Evolutionary conservation across 1,140 invertebrate species (phyloP).

Genomic region (Brachionus rubens): DNA sequence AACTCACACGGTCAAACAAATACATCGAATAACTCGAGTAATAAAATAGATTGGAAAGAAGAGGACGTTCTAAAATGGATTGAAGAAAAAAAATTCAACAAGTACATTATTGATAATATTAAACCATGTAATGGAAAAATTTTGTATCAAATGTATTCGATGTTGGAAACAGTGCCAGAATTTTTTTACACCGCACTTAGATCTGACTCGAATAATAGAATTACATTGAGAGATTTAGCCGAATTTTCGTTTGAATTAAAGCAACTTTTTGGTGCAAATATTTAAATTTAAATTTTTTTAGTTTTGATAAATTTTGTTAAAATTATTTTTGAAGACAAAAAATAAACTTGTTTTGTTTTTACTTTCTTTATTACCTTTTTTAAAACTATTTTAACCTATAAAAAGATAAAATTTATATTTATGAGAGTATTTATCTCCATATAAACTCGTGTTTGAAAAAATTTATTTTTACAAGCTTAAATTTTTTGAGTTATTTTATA

Average conservation of each 20-base stretch:
- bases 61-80: constrained; percentile 8
- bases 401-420: too few relatives aligned
- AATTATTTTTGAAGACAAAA: too few relatives aligned
- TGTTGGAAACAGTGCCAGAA: constrained; percentile 47
- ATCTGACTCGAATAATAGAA: neutral
- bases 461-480: neutral
- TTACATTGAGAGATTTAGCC: neutral
- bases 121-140: constrained; percentile 46
- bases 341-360: too few relatives aligned
- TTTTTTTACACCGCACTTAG: constrained; percentile 46
- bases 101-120: neutral
- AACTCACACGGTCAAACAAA: too few relatives aligned
- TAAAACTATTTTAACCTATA: too few relatives aligned
- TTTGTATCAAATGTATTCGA: constrained; percentile 26
- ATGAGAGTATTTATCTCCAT: too few relatives aligned
- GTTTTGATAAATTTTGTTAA: too few relatives aligned
- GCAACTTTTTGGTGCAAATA: neutral
- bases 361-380: too few relatives aligned
- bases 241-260: constrained; percentile 19
- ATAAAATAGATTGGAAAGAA: constrained; percentile 17
- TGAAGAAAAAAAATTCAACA: constrained; percentile 15
- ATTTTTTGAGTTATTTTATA: neutral
- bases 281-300: neutral
- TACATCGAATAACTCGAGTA: neutral
- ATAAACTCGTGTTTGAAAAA: too few relatives aligned